Evolutionary conservation across 1,140 invertebrate species (phyloP).

Genomic region (Meloidogyne exigua): DNA sequence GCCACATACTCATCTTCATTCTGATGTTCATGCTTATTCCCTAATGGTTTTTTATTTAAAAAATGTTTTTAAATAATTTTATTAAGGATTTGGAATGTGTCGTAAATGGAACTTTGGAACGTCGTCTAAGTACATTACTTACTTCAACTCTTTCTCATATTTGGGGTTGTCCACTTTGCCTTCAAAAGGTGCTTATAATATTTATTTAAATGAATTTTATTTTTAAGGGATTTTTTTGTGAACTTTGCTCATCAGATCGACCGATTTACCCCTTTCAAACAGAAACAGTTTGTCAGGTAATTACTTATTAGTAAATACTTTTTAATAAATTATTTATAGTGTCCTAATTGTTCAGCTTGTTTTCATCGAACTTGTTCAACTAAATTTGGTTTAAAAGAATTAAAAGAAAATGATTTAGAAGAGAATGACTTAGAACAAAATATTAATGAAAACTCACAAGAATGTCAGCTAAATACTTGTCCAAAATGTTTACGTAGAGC

Average conservation of each 20-base stretch:
- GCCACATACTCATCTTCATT: constrained; percentile 65
- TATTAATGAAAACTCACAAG: background rate
- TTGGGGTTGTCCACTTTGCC: constrained; percentile 64
- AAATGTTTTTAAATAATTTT: constrained; percentile 22
- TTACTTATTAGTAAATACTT: constrained; percentile 7
- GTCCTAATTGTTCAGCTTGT: constrained; percentile 40
- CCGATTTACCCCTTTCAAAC: constrained; percentile 67
- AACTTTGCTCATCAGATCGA: constrained; percentile 64
- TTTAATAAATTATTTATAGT: constrained; percentile 30
- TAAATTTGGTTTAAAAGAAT: background rate
- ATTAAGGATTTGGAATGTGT: constrained; percentile 48
- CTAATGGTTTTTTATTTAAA: constrained; percentile 60
- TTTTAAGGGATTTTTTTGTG: constrained; percentile 60
- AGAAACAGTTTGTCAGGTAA: constrained; percentile 63
- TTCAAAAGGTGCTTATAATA: constrained; percentile 64
- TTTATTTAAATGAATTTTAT: background rate
- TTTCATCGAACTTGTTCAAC: constrained; percentile 39
- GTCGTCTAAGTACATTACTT: constrained; percentile 62
- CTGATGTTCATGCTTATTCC: constrained; percentile 64
- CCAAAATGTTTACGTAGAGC: constrained; percentile 34
- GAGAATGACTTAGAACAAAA: background rate
- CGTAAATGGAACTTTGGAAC: constrained; percentile 59
- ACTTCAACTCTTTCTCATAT: constrained; percentile 65
- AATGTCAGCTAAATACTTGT: constrained; percentile 21
- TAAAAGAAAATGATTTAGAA: background rate